Percentiles rank a stretch among this genome's conserved stretches.
Evolutionary conservation across 2,888 invertebrate species (phyloP).

Genomic region (Cosmorhoe ocellata): DNA sequence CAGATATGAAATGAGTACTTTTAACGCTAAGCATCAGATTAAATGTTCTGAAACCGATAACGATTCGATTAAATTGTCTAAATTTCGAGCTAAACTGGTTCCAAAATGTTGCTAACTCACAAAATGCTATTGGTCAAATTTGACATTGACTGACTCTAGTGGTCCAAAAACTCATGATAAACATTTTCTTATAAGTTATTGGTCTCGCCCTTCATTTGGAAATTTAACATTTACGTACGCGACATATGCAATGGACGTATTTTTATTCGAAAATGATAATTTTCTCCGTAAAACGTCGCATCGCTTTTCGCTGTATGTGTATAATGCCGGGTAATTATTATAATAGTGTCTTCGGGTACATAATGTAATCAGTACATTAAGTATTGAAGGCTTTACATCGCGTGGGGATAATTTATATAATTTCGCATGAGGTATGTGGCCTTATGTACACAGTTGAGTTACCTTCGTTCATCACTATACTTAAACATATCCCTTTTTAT

Average conservation of each 20-base stretch:
- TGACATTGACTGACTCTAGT: too few relatives aligned
- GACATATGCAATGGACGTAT: conserved; percentile 57
- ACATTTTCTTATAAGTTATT: conserved; percentile 50
- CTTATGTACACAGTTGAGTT: conserved; percentile 20
- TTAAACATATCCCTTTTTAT: background rate
- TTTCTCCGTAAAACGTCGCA: conserved; percentile 49
- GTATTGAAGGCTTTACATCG: conserved; percentile 28
- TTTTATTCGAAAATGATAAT: conserved; percentile 63
- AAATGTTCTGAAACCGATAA: too few relatives aligned
- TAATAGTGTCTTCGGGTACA: conserved; percentile 62
- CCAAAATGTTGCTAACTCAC: too few relatives aligned
- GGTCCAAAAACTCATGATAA: too few relatives aligned
- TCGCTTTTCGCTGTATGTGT: conserved; percentile 53
- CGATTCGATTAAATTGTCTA: too few relatives aligned
- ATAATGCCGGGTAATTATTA: conserved; percentile 63
- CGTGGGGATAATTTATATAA: conserved; percentile 17
- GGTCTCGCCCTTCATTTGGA: conserved; percentile 56
- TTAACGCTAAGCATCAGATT: background rate
- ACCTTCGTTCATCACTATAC: conserved; percentile 9
- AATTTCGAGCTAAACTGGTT: too few relatives aligned
- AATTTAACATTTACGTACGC: conserved; percentile 65
- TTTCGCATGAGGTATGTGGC: conserved; percentile 18
- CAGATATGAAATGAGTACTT: conserved; percentile 44
- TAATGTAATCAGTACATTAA: conserved; percentile 43
- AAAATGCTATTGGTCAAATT: too few relatives aligned